Evolutionary conservation across 2,797 vertebrate genomes (phyloP), one percentile per base, ranked within the genome.

Genomic region (Molothrus aeneus): DNA sequence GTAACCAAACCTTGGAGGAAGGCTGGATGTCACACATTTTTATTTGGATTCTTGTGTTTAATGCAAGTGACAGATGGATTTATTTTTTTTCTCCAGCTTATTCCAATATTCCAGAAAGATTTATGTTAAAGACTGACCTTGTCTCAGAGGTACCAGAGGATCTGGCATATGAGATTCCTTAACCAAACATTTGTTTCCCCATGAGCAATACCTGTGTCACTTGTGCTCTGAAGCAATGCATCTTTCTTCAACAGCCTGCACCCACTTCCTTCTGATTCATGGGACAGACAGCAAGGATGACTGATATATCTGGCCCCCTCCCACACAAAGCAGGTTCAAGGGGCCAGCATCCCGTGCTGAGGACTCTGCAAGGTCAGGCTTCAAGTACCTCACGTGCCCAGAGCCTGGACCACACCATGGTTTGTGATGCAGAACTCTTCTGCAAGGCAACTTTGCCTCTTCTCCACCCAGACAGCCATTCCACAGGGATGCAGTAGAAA

Each of bases 21-120:
- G 53, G n/a, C 47, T 66, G 72, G 19, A 84, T 59, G 68, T 80
- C 85, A 73, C 24, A 36, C 56, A 51, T 47, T 94, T 97, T 92
- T 65, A 64, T 88, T 85, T 91, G 73, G 56, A 70, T 71, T 80
- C 15, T 86, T 75, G 71, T 34, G 54, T 28, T 79, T 87, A 82
- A 92, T 53, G 20, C 32, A 47, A 93, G 72, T 92, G 88, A 94
- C 64, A 87, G 84, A 51, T 96, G 65, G 54, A 65, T 89, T 84
- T 82, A 42, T 66, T 53, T 70, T 60, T 60, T 70, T 71, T 15
- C 40, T 26, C 72, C 61, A 95, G 64, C 38, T 81, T 92, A 65
- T 57, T 92, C 43, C 75, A 82, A 21, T 70, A 84, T 86, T 92
- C 54, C 36, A 38, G 42, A 80, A 74, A 65, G 42, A 75, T 36